These are phyloP conservation scores for Nansenia antarctica DNA, from an alignment of 2,113 vertebrate genomes.

Conservation along the genomic window DNA sequence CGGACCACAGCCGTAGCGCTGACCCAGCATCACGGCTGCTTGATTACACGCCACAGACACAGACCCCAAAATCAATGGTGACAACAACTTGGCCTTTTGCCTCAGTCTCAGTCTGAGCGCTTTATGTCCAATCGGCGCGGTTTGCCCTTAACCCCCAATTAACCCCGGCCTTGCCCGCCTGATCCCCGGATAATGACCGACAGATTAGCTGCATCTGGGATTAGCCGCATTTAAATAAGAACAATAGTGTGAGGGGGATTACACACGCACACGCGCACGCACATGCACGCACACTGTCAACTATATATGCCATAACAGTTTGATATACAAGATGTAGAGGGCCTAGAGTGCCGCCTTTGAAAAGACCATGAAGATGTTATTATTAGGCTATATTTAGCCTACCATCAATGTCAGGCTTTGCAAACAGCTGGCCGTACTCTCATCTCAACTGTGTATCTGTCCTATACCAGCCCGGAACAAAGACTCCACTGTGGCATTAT, in stretches of 20 bases:
- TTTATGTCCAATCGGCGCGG: constrained; percentile 22
- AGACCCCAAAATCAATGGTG: background rate
- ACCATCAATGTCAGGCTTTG: too few relatives aligned
- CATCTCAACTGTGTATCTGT: too few relatives aligned
- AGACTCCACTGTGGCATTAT: too few relatives aligned
- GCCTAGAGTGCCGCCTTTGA: background rate
- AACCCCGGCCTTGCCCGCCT: constrained; percentile 18
- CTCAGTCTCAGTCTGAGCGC: background rate
- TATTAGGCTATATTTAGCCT: too few relatives aligned
- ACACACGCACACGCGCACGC: background rate
- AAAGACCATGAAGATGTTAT: too few relatives aligned
- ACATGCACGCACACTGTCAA: constrained; percentile 2
- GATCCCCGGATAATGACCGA: constrained; percentile 37
- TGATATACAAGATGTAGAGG: constrained; percentile 28
- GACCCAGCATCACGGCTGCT: constrained; percentile 22
- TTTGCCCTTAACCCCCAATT: constrained; percentile 17
- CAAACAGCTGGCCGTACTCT: background rate
- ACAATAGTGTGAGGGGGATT: constrained; percentile 45
- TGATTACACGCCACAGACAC: constrained; percentile 11
- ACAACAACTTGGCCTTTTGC: background rate
- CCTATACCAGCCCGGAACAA: too few relatives aligned
- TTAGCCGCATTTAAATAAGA: constrained; percentile 15
- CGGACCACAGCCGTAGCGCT: constrained; percentile 25
- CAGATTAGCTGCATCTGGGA: constrained; percentile 44
- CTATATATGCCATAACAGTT: constrained; percentile 34